Conservation (phyloP, 2,888 invertebrate species). For the Molanna angustata region DNA sequence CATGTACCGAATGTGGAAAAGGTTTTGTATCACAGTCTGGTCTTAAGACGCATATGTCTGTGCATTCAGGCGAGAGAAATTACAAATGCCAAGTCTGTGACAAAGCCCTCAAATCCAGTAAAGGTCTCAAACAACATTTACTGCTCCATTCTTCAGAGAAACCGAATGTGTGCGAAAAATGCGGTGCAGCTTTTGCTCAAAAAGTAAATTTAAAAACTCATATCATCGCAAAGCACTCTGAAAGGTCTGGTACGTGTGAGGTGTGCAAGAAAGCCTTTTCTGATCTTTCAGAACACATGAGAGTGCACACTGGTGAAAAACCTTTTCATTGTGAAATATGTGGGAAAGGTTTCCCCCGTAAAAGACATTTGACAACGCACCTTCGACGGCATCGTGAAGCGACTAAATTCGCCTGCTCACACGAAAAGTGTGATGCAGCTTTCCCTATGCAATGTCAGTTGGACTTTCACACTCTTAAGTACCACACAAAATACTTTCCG, state of each 20-base stretch:
- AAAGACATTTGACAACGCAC: slow-evolving; percentile 46
- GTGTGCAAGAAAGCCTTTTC: slow-evolving; percentile 55
- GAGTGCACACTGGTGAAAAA: slow-evolving; percentile 57
- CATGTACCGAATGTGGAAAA: slow-evolving; percentile 24
- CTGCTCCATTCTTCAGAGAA: slow-evolving; percentile 44
- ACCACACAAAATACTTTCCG: slow-evolving; percentile 48
- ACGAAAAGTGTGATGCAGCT: slow-evolving; percentile 45
- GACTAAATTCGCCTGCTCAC: slow-evolving; percentile 47
- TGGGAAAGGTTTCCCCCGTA: slow-evolving; percentile 41
- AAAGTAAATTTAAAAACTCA: slow-evolving; percentile 56
- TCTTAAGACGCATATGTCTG: slow-evolving; percentile 13
- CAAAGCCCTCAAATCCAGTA: slow-evolving; percentile 22
- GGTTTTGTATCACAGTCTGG: slow-evolving; percentile 14
- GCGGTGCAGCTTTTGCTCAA: slow-evolving; percentile 52
- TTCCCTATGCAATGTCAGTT: slow-evolving; percentile 49
- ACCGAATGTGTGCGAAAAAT: slow-evolving; percentile 45
- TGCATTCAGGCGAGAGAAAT: slow-evolving; percentile 21
- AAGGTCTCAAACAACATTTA: slow-evolving; percentile 18
- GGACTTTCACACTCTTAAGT: slow-evolving; percentile 48
- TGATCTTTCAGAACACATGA: slow-evolving; percentile 55
- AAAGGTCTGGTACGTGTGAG: slow-evolving; percentile 54
- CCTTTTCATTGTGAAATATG: slow-evolving; percentile 47
- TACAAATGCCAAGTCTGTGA: slow-evolving; percentile 24
- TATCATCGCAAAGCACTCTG: slow-evolving; percentile 55
- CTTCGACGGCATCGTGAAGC: slow-evolving; percentile 45